Conservation (phyloP, 2,797 vertebrate species). For the Rhadinocentrus ornatus region DNA sequence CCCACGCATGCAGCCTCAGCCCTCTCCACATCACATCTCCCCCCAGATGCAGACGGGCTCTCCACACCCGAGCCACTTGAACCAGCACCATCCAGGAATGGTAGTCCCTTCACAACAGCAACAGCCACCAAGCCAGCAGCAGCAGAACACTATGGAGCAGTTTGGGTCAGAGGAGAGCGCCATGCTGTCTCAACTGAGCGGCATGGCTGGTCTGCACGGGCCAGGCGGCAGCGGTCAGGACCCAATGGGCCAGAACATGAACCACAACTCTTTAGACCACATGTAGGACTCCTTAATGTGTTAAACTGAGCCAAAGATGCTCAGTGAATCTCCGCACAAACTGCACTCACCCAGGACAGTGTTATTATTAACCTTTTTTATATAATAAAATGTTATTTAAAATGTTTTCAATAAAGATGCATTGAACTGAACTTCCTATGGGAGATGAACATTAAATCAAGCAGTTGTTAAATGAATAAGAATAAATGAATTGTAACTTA, state of each 20-base stretch:
- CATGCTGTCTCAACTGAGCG: conserved; percentile 95
- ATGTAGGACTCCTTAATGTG: conserved; percentile 81
- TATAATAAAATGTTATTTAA: conserved; percentile 90
- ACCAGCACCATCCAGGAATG: conserved; percentile 86
- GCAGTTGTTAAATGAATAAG: conserved; percentile 80
- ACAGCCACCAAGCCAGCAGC: conserved; percentile 58
- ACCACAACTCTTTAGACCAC: conserved; percentile 96
- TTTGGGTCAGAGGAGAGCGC: conserved; percentile 93
- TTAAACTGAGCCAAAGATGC: conserved; percentile 63
- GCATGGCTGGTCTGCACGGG: conserved; percentile 93
- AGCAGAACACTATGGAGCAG: conserved; percentile 93
- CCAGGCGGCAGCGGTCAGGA: conserved; percentile 89
- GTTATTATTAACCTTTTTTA: conserved; percentile 75
- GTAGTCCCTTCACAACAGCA: conserved; percentile 81
- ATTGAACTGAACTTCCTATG: conserved; percentile 87
- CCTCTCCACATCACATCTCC: conserved; percentile 95
- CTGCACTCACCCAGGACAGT: conserved; percentile 82
- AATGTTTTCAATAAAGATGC: conserved; percentile 89
- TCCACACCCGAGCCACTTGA: conserved; percentile 89
- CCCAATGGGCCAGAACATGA: conserved; percentile 90
- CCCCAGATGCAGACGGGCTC: conserved; percentile 97
- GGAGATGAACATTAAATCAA: conserved; percentile 85
- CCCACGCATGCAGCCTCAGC: conserved; percentile 95
- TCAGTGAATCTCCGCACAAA: conserved; percentile 80
- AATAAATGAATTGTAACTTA: conserved; percentile 86